Evolutionary conservation across 2,888 invertebrate species (phyloP).

Genomic region (Criorhina ranunculi): DNA sequence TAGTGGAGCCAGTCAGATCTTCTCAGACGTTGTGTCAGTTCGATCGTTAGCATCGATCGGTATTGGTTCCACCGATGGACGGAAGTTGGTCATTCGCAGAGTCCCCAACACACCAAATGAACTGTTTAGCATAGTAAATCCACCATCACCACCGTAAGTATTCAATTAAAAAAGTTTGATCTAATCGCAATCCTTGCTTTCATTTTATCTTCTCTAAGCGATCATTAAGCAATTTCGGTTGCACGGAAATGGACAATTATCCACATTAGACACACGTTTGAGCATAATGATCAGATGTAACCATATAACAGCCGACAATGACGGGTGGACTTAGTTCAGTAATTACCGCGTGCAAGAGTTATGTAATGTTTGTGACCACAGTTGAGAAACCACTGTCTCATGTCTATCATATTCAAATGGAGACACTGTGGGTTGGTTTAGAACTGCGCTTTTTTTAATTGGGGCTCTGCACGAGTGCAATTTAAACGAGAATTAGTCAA

Average conservation of each 20-base stretch:
- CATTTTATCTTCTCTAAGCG: slow-evolving; percentile 18
- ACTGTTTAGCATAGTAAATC: slow-evolving; percentile 93
- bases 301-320: slow-evolving; percentile 25
- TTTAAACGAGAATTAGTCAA: slow-evolving; percentile 43
- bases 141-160: slow-evolving; percentile 89
- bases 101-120: slow-evolving; percentile 94
- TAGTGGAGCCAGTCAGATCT: slow-evolving; percentile 85
- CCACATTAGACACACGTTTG: slow-evolving; percentile 44
- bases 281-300: slow-evolving; percentile 42
- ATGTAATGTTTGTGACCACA: slow-evolving; percentile 38
- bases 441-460: slow-evolving; percentile 40
- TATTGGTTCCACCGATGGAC: slow-evolving; percentile 95
- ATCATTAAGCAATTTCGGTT: slow-evolving; percentile 56
- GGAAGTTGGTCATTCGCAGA: slow-evolving; percentile 92
- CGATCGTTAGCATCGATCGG: slow-evolving; percentile 93
- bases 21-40: slow-evolving; percentile 89
- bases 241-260: slow-evolving; percentile 65
- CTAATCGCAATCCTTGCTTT: background rate
- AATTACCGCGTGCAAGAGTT: slow-evolving; percentile 62
- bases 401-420: slow-evolving; percentile 34
- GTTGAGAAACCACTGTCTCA: slow-evolving; percentile 3
- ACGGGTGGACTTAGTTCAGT: slow-evolving; percentile 24
- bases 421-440: slow-evolving; percentile 27
- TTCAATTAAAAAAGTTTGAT: background rate
- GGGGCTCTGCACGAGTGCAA: slow-evolving; percentile 37